Conservation (phyloP, 92 coral and sea anemone genomes). For the Porites rus region DNA sequence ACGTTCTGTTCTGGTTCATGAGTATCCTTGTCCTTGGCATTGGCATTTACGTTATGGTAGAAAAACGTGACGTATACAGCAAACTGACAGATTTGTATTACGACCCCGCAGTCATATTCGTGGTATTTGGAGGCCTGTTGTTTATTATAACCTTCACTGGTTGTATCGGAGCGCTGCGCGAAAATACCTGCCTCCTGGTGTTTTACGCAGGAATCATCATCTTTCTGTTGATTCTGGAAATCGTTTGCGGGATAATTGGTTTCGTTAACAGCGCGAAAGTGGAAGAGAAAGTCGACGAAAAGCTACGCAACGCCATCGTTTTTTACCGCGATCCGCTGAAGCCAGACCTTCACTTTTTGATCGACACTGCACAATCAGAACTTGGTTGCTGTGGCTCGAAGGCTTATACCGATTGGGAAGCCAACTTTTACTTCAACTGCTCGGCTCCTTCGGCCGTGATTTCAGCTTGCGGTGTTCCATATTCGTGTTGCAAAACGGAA, state of each 20-base stretch:
- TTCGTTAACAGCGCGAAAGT: constrained; percentile 67
- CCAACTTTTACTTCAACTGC: constrained; percentile 91
- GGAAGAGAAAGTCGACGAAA: constrained; percentile 74
- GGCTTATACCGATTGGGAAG: constrained; percentile 77
- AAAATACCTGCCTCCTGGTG: constrained; percentile 83
- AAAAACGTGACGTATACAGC: constrained; percentile 73
- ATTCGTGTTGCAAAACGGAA: constrained; percentile 83
- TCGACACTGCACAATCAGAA: constrained; percentile 86
- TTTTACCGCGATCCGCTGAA: constrained; percentile 81
- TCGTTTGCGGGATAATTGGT: constrained; percentile 67
- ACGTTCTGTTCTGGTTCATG: constrained; percentile 82
- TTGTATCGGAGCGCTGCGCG: constrained; percentile 92
- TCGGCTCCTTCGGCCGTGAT: constrained; percentile 41
- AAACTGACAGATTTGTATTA: constrained; percentile 70
- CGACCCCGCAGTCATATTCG: constrained; percentile 82
- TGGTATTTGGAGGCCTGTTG: constrained; percentile 73
- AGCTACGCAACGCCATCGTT: constrained; percentile 83
- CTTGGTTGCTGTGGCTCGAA: constrained; percentile 89
- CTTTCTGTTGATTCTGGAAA: constrained; percentile 62
- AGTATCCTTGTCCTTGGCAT: constrained; percentile 73
- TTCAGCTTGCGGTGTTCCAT: constrained; percentile 89
- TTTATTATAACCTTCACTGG: constrained; percentile 92
- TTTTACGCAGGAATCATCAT: constrained; percentile 64
- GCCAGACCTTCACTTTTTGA: constrained; percentile 82
- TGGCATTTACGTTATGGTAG: constrained; percentile 78